A percentile compares a stretch with the other conserved stretches of the same genome.
These are phyloP conservation scores for Ariopsis seemanni DNA, from an alignment of 2,113 vertebrate genomes.

Conservation along the genomic window DNA sequence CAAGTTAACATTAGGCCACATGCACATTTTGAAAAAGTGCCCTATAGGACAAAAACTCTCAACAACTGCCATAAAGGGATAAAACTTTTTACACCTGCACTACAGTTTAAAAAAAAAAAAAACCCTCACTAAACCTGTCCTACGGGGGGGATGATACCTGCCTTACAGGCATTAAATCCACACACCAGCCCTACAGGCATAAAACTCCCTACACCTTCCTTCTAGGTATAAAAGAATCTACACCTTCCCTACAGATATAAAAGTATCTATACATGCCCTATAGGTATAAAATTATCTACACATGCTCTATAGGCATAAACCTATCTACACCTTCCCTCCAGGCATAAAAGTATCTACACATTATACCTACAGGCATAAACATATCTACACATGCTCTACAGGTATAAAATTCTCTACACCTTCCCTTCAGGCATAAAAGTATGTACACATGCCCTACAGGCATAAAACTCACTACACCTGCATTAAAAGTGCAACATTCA, in stretches of 20 bases:
- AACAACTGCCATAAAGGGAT: too few relatives aligned
- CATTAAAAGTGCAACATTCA: too few relatives aligned
- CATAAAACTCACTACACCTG: too few relatives aligned
- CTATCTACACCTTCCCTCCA: background rate
- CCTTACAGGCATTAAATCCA: background rate
- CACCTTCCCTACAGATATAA: background rate
- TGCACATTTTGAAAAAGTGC: background rate
- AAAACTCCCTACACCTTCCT: background rate
- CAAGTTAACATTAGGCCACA: background rate
- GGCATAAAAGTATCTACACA: slow-evolving; percentile 44
- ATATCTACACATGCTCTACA: slow-evolving; percentile 27
- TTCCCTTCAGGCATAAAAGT: too few relatives aligned
- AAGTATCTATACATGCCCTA: slow-evolving; percentile 4
- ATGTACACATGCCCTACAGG: too few relatives aligned
- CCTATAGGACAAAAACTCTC: background rate
- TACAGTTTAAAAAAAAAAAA: background rate
- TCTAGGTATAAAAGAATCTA: background rate
- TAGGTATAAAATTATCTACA: background rate
- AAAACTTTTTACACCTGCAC: background rate
- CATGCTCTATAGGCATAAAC: slow-evolving; percentile 52
- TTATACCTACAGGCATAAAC: slow-evolving; percentile 41
- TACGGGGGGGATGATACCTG: background rate
- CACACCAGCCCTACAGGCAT: background rate
- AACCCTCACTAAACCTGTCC: too few relatives aligned
- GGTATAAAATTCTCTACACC: background rate